phyloP scores from a whole-genome alignment of 1,140 invertebrate species.

The Zaprionus tsacasi region DNA sequence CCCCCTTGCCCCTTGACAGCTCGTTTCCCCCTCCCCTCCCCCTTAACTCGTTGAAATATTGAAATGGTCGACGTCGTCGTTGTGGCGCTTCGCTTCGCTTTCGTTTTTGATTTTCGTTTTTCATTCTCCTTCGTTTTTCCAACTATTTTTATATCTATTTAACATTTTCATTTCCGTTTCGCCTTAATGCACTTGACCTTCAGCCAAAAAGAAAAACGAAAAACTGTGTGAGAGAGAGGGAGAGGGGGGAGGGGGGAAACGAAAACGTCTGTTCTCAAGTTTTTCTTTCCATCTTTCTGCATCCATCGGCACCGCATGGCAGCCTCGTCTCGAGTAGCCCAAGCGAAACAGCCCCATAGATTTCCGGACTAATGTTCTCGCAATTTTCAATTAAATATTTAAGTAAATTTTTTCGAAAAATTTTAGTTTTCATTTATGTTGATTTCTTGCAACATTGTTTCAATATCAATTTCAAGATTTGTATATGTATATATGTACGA shows the following conservation, averaged over 20 bases:
- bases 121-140: constrained; percentile 36
- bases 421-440: neutral
- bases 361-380: constrained; percentile 12
- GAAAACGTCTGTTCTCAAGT: constrained; percentile 33
- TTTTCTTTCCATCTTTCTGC: constrained; percentile 22
- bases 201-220: constrained; percentile 26
- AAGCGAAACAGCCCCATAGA: constrained; percentile 21
- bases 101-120: constrained; percentile 38
- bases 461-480: neutral
- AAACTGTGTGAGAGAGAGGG: neutral
- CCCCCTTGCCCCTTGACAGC: no score
- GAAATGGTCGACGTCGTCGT: constrained; percentile 27
- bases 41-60: constrained; percentile 32
- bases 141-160: constrained; percentile 65
- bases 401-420: constrained; percentile 2
- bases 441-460: constrained; percentile 10
- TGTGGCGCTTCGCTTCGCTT: constrained; percentile 24
- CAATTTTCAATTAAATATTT: constrained; percentile 5
- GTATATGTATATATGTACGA: neutral
- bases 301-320: constrained; percentile 10
- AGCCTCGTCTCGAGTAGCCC: constrained; percentile 11
- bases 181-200: constrained; percentile 81
- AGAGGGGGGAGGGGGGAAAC: no score
- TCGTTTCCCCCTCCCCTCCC: neutral
- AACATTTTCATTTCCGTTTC: constrained; percentile 78